These are phyloP conservation scores for Rhinatrema bivittatum DNA, from an alignment of 2,797 vertebrate species.

Conservation along the genomic window DNA sequence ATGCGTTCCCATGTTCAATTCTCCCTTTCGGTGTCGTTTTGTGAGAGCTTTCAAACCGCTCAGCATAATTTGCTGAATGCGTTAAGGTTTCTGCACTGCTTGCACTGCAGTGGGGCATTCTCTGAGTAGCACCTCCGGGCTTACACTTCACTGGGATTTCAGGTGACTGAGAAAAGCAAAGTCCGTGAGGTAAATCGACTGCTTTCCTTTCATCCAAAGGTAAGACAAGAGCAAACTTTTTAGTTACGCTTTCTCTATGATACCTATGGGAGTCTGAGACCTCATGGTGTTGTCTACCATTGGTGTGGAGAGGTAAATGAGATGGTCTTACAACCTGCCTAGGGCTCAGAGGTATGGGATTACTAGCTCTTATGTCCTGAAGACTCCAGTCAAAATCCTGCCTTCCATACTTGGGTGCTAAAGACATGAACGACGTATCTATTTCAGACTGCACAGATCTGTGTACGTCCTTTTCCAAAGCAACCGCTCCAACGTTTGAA, in stretches of 20 bases:
- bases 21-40: constrained; percentile 44
- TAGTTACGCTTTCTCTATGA: constrained; percentile 10
- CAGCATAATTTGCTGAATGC: constrained; percentile 15
- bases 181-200: constrained; percentile 27
- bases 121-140: constrained; percentile 50
- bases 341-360: constrained; percentile 19
- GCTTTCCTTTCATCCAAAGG: constrained; percentile 35
- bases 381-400: not conserved
- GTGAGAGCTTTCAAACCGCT: constrained; percentile 28
- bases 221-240: constrained; percentile 30
- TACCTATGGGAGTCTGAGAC: constrained; percentile 9
- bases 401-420: not conserved
- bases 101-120: constrained; percentile 38
- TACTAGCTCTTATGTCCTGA: constrained; percentile 17
- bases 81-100: constrained; percentile 18
- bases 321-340: constrained; percentile 44
- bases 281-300: constrained; percentile 33
- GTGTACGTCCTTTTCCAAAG: constrained; percentile 9
- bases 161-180: constrained; percentile 28
- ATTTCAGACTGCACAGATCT: accelerated
- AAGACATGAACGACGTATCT: not conserved
- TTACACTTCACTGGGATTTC: constrained; percentile 49
- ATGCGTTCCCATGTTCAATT: constrained; percentile 20
- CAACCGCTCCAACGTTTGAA: accelerated
- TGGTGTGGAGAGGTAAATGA: constrained; percentile 42